These are phyloP conservation scores for Molothrus aeneus DNA, from an alignment of 2,797 vertebrate species.

Conservation along the genomic window DNA sequence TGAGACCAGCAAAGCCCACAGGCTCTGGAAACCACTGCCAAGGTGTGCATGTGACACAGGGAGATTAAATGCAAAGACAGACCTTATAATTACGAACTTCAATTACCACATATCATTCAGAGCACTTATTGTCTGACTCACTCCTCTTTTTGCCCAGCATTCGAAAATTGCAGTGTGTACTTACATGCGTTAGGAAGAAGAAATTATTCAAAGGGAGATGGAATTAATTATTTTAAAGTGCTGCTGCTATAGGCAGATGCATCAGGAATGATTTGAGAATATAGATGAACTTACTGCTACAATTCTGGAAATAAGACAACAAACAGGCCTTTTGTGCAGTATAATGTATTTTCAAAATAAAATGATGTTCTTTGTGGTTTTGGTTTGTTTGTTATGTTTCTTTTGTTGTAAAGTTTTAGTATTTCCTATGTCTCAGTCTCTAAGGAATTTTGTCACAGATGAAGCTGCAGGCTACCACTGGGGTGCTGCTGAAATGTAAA, in stretches of 20 bases:
- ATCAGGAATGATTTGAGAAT: neutral
- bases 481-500: neutral
- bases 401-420: neutral
- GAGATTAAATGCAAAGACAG: conserved; percentile 25
- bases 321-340: neutral
- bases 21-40: conserved; percentile 19
- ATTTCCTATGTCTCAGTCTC: neutral
- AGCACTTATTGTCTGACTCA: conserved; percentile 11
- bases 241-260: neutral
- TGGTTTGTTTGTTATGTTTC: neutral
- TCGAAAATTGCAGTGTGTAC: neutral
- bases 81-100: conserved; percentile 15
- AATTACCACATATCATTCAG: conserved; percentile 18
- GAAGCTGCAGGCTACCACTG: neutral
- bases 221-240: neutral
- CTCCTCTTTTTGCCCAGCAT: neutral
- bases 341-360: neutral
- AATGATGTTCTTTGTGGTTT: neutral
- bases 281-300: neutral
- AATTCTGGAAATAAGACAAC: neutral
- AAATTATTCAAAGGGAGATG: neutral
- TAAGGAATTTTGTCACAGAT: neutral
- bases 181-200: neutral
- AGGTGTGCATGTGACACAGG: conserved; percentile 14
- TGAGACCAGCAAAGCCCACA: neutral